Evolutionary conservation across 2,113 vertebrate genomes (phyloP).

Genomic region (Prunella fulvescens): DNA sequence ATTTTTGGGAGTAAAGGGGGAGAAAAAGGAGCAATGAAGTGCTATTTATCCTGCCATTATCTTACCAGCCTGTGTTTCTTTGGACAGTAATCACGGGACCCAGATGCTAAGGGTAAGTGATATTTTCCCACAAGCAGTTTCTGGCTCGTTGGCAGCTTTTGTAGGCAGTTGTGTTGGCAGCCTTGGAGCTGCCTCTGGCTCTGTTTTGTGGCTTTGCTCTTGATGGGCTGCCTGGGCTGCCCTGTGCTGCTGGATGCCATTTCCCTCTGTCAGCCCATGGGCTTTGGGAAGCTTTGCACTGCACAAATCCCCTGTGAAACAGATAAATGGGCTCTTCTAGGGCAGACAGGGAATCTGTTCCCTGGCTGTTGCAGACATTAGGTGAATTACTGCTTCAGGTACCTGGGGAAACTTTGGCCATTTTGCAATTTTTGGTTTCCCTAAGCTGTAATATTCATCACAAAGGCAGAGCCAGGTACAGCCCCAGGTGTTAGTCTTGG

Average conservation of each 20-base stretch:
- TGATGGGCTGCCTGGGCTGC: slow-evolving; percentile 60
- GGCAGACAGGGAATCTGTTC: neutral
- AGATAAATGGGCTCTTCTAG: slow-evolving; percentile 27
- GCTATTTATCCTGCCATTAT: slow-evolving; percentile 56
- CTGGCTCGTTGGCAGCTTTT: slow-evolving; percentile 73
- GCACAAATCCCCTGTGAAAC: slow-evolving; percentile 33
- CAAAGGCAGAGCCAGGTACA: neutral
- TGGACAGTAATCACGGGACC: slow-evolving; percentile 70
- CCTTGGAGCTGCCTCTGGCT: slow-evolving; percentile 62
- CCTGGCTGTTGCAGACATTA: neutral
- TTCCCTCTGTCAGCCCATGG: slow-evolving; percentile 55
- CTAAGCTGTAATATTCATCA: neutral
- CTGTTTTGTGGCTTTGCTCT: slow-evolving; percentile 58
- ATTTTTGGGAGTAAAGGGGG: neutral
- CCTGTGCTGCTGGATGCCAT: slow-evolving; percentile 61
- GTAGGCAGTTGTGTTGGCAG: slow-evolving; percentile 74
- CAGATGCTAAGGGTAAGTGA: slow-evolving; percentile 78
- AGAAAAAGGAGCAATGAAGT: neutral
- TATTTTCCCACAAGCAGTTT: slow-evolving; percentile 76
- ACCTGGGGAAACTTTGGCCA: neutral
- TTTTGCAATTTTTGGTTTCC: neutral
- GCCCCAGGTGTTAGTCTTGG: neutral
- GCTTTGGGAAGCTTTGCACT: slow-evolving; percentile 38
- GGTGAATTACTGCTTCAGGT: slow-evolving; percentile 1
- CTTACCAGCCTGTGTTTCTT: slow-evolving; percentile 66